These are phyloP conservation scores for Rhinolophus ferrumequinum DNA, from an alignment of 2,113 vertebrate genomes.

Conservation along the genomic window DNA sequence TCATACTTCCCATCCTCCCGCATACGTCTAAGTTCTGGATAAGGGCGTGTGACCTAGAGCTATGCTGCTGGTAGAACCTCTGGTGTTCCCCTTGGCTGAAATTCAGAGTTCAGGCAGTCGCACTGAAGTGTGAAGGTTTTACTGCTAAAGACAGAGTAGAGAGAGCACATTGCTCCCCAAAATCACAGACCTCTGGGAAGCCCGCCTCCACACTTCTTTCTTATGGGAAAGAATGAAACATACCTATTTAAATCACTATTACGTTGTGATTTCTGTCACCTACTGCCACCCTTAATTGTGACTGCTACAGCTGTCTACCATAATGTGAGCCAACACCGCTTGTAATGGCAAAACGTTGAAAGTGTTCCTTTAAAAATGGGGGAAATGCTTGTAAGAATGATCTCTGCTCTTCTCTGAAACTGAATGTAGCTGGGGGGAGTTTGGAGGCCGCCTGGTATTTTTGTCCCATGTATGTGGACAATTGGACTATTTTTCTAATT, in stretches of 20 bases:
- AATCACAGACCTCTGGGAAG: background rate
- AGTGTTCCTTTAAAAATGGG: background rate
- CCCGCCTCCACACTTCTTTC: background rate
- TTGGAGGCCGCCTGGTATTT: background rate
- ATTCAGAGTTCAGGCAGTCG: background rate
- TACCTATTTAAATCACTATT: background rate
- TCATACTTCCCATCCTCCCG: background rate
- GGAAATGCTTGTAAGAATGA: background rate
- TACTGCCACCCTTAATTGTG: background rate
- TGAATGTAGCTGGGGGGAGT: background rate
- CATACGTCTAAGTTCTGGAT: background rate
- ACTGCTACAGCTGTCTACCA: background rate
- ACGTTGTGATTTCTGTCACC: background rate
- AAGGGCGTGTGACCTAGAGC: background rate
- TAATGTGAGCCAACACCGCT: background rate
- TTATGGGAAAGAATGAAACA: background rate
- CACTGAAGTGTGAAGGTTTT: background rate
- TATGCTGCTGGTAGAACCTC: background rate
- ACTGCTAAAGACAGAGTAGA: background rate
- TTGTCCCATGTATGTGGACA: background rate
- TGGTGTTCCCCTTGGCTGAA: background rate
- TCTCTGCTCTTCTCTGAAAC: background rate
- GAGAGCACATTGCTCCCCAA: background rate
- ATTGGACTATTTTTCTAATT: background rate
- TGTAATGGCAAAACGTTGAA: background rate